Evolutionary conservation across 2,113 vertebrate genomes (phyloP).

Genomic region (Rissa tridactyla): DNA sequence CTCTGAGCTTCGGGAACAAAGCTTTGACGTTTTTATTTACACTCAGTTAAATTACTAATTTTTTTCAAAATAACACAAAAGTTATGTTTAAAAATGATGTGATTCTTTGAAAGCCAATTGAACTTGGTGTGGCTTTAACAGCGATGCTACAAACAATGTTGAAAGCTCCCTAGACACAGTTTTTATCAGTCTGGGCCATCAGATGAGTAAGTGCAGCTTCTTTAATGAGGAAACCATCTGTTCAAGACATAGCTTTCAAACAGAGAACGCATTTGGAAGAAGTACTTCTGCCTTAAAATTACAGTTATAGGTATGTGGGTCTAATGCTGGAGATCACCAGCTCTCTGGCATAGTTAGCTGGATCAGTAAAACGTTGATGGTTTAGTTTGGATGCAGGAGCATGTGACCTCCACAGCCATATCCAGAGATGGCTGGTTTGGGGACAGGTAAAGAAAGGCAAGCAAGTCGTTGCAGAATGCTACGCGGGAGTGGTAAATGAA

Average conservation of each 20-base stretch:
- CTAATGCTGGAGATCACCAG: background rate
- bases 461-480: background rate
- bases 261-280: background rate
- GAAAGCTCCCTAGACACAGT: background rate
- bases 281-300: background rate
- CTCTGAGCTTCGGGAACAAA: background rate
- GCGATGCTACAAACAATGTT: background rate
- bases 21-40: background rate
- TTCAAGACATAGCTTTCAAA: background rate
- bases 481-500: background rate
- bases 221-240: background rate
- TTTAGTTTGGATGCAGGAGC: background rate
- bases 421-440: background rate
- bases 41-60: background rate
- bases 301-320: background rate
- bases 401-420: background rate
- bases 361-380: background rate
- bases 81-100: background rate
- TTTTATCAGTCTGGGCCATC: background rate
- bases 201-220: background rate
- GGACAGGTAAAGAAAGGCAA: background rate
- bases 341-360: background rate
- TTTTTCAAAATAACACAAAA: background rate
- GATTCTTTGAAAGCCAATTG: background rate
- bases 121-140: background rate